phyloP scores from a whole-genome alignment of 2,888 invertebrate species.

The Frankliniella intonsa region DNA sequence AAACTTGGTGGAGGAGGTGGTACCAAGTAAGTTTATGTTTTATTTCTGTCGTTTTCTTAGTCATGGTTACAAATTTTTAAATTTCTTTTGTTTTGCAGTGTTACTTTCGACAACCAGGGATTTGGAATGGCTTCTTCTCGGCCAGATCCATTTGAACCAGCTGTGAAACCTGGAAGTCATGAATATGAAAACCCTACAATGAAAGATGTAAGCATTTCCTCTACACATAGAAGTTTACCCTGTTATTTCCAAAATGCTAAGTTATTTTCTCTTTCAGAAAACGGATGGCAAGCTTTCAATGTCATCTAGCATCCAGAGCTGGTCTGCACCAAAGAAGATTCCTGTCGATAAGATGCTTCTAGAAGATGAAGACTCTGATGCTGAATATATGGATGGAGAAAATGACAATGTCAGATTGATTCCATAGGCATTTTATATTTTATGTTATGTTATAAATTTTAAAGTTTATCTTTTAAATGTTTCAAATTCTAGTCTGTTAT shows the following conservation, averaged over 20 bases:
- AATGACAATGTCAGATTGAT: background rate
- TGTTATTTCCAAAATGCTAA: no score
- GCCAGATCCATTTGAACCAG: conserved; percentile 37
- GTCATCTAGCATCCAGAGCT: background rate
- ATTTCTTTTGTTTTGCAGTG: conserved; percentile 37
- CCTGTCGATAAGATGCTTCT: conserved; percentile 1
- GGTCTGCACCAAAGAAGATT: background rate
- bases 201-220: no score
- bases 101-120: conserved; percentile 45
- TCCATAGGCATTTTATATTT: background rate
- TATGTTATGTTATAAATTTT: background rate
- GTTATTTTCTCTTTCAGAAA: no score
- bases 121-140: conserved; percentile 40
- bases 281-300: background rate
- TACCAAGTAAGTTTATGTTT: conserved; percentile 34
- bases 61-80: conserved; percentile 36
- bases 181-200: conserved; percentile 44
- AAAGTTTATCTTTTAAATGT: background rate
- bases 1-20: background rate
- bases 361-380: conserved; percentile 8
- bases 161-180: conserved; percentile 44
- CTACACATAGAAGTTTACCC: no score
- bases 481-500: background rate
- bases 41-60: conserved; percentile 36
- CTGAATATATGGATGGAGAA: conserved; percentile 4